Evolutionary conservation across 2,113 vertebrate species (phyloP).

Genomic region (Ctenomys sociabilis): DNA sequence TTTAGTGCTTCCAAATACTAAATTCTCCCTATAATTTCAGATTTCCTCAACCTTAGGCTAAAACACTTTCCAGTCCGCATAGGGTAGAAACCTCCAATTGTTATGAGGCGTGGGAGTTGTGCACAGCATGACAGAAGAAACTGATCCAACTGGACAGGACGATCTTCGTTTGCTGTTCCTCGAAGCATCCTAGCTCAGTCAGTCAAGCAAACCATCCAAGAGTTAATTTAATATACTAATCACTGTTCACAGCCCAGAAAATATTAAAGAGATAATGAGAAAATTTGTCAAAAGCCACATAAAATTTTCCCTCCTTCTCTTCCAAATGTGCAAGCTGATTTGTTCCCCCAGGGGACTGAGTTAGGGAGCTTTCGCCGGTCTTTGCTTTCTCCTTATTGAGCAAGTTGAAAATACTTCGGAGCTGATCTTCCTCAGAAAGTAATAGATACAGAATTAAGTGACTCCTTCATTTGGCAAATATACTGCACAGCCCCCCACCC

Average conservation of each 20-base stretch:
- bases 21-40: not conserved
- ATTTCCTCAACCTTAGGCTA: not conserved
- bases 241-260: conserved; percentile 58
- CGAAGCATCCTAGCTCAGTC: not conserved
- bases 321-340: conserved; percentile 45
- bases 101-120: not conserved
- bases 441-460: not conserved
- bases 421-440: not conserved
- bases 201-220: conserved; percentile 53
- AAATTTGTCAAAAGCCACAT: conserved; percentile 63
- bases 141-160: not conserved
- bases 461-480: not conserved
- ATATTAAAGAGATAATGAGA: conserved; percentile 70
- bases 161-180: not conserved
- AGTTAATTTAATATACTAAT: conserved; percentile 68
- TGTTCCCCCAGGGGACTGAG: not conserved
- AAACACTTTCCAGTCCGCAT: not conserved
- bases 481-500: not conserved
- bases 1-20: not conserved
- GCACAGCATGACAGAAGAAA: not conserved
- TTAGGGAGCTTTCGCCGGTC: conserved; percentile 1
- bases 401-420: not conserved
- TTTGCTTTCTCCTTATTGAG: not conserved
- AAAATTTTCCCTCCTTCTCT: conserved; percentile 35
- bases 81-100: not conserved